A percentile compares a stretch with the other conserved stretches of the same genome.
phyloP scores from a whole-genome alignment of 2,113 vertebrate species.

The Pterocles gutturalis region DNA sequence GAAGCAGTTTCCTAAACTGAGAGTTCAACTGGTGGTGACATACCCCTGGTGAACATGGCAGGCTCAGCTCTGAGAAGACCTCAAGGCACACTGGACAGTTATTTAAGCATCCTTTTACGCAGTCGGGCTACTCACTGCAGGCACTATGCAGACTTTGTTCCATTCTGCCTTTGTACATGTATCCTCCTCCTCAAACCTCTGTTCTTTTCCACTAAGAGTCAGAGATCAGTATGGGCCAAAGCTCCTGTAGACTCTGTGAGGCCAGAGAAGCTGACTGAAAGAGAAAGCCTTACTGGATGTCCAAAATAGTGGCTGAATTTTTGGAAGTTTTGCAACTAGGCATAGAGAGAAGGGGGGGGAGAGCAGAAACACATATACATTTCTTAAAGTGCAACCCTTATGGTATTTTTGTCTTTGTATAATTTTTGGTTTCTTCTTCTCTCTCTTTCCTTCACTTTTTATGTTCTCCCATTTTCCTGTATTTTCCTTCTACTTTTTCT shows the following conservation, averaged over 20 bases:
- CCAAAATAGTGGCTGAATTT: not conserved
- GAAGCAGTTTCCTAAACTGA: not conserved
- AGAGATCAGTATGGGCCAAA: not conserved
- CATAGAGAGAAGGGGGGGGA: not conserved
- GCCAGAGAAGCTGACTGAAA: not conserved
- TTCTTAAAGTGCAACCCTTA: not conserved
- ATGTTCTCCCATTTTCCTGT: not conserved
- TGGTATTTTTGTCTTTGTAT: not conserved
- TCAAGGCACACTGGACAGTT: not conserved
- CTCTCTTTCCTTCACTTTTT: not conserved
- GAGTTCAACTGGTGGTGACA: not conserved
- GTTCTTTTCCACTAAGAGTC: not conserved
- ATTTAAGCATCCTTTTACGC: not conserved
- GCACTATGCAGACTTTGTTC: not conserved
- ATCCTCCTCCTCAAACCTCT: not conserved
- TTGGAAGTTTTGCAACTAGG: not conserved
- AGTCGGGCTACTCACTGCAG: not conserved
- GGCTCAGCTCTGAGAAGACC: not conserved
- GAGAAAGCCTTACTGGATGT: not conserved
- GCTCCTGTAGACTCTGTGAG: not conserved
- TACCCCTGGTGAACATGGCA: fast-evolving
- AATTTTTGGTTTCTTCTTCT: not conserved
- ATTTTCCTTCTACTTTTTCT: not conserved
- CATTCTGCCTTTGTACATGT: not conserved
- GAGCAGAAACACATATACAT: not conserved